These are phyloP conservation scores for Prunella himalayana DNA, from an alignment of 2,113 vertebrate genomes.

Conservation along the genomic window DNA sequence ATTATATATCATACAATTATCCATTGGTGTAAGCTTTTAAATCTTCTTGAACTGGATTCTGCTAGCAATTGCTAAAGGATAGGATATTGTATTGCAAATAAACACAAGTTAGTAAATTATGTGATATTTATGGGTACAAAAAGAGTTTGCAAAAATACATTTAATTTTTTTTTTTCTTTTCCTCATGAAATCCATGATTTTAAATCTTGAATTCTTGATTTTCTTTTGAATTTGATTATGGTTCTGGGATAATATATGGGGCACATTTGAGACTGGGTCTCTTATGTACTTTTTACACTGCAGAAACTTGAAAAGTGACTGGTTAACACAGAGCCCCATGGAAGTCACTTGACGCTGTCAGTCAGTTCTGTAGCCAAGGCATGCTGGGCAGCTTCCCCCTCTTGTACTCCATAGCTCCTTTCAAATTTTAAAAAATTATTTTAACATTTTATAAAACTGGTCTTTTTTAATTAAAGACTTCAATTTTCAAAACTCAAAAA, in stretches of 20 bases:
- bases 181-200: not conserved
- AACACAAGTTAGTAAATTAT: not conserved
- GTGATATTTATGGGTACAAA: not conserved
- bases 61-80: not conserved
- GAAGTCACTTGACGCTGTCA: not conserved
- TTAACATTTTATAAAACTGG: not conserved
- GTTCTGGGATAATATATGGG: not conserved
- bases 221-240: not conserved
- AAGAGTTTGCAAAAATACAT: not conserved
- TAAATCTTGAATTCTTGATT: not conserved
- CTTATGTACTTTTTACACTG: not conserved
- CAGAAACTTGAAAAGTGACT: not conserved
- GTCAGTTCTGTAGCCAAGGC: not conserved
- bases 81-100: not conserved
- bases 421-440: not conserved
- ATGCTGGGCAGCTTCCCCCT: not conserved
- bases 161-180: not conserved
- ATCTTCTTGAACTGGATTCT: not conserved
- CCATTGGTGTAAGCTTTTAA: not conserved
- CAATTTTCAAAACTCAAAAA: not conserved
- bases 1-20: not conserved
- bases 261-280: not conserved
- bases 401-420: not conserved
- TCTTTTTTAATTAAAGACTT: not conserved
- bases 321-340: not conserved